Percentiles rank a stretch among this genome's conserved stretches.
Conservation (phyloP, 2,888 invertebrate species). For the Melieria omissa region DNA sequence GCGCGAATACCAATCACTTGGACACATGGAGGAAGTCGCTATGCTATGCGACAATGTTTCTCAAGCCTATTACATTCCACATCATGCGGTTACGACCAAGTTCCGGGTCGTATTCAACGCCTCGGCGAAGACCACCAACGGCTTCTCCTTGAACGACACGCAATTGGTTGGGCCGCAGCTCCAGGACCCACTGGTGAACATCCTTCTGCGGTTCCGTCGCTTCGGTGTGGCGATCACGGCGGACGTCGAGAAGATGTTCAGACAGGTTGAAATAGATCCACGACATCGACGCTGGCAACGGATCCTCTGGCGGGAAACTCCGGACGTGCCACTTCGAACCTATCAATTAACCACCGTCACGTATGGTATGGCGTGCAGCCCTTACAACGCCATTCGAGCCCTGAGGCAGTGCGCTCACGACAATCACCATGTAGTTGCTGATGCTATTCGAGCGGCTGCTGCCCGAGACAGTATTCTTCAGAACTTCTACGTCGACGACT, state of each 20-base stretch:
- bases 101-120: slow-evolving; percentile 37
- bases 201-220: background rate
- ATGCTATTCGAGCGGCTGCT: slow-evolving; percentile 9
- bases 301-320: slow-evolving; percentile 28
- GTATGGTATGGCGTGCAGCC: slow-evolving; percentile 30
- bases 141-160: slow-evolving; percentile 26
- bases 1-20: background rate
- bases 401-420: slow-evolving; percentile 23
- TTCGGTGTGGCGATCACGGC: slow-evolving; percentile 21
- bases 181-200: slow-evolving; percentile 21
- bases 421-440: slow-evolving; percentile 5
- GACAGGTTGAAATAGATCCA: slow-evolving; percentile 3
- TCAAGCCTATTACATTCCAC: slow-evolving; percentile 31
- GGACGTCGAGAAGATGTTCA: slow-evolving; percentile 15
- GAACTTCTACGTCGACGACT: slow-evolving; percentile 37
- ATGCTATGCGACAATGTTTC: background rate
- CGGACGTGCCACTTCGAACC: background rate
- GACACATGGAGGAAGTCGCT: slow-evolving; percentile 21
- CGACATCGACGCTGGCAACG: slow-evolving; percentile 20
- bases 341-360: slow-evolving; percentile 22
- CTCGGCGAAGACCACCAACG: slow-evolving; percentile 19
- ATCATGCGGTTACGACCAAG: slow-evolving; percentile 23
- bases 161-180: slow-evolving; percentile 23
- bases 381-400: slow-evolving; percentile 22
- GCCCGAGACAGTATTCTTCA: background rate